phyloP scores from a whole-genome alignment of 2,888 invertebrate species.

The Eupithecia exiguata region DNA sequence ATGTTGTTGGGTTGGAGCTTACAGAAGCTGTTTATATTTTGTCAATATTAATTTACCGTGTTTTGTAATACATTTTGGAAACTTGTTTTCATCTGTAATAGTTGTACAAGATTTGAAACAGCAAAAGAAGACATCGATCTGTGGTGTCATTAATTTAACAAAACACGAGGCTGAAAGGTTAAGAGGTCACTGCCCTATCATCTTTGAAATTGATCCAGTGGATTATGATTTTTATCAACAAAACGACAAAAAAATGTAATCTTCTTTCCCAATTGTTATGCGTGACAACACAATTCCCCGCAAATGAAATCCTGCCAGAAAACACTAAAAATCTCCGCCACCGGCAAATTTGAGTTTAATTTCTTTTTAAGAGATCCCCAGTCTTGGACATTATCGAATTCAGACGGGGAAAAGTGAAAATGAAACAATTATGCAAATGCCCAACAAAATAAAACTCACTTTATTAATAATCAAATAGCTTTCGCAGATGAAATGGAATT shows the following conservation, averaged over 20 bases:
- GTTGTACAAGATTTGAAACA: neutral
- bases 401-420: constrained; percentile 70
- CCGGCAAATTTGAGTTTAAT: constrained; percentile 67
- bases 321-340: constrained; percentile 58
- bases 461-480: constrained; percentile 81
- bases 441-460: constrained; percentile 81
- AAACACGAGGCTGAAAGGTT: neutral
- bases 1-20: constrained; percentile 15
- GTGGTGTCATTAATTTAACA: neutral
- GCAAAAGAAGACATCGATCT: neutral
- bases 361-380: constrained; percentile 68
- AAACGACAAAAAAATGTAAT: constrained; percentile 10
- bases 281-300: constrained; percentile 30
- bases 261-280: constrained; percentile 29
- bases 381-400: constrained; percentile 68
- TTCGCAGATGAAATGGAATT: constrained; percentile 79
- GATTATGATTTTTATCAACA: constrained; percentile 5
- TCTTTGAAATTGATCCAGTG: neutral
- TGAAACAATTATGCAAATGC: constrained; percentile 81
- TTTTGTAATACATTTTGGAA: neutral
- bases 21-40: constrained; percentile 27
- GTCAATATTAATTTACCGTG: neutral
- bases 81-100: neutral
- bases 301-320: constrained; percentile 51
- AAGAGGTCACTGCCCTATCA: neutral